Base-by-base conservation (phyloP, 2,888 invertebrate species). In the Gymnoscelis rufifasciata region DNA sequence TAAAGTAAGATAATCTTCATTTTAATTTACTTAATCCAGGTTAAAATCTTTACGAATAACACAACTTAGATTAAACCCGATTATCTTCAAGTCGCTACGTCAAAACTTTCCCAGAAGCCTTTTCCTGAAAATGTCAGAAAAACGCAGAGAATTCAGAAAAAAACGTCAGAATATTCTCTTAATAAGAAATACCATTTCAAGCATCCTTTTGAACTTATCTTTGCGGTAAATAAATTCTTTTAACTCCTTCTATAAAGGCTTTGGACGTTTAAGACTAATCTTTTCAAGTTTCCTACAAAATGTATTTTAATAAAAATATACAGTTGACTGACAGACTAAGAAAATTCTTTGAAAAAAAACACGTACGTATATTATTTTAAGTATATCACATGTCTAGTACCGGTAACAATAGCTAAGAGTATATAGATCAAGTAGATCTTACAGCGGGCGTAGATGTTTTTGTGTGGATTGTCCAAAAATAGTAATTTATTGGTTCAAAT, bases 201-300 rank as follows among this genome's bases (percentile, higher is more conserved):
- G 52, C 47, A 48, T 46, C 47, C 53, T 60, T n/a, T 54, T 51
- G 53, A 61, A 54, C 57, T 64, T 64, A 64, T 66, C 62, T 62
- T 61, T 59, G 64, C 47, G 64, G 70, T 66, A 68, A 72, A 66
- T 60, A 72, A 70, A 73, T 68, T 69, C 66, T 64, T 64, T 60
- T 54, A 58, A 64, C 52, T 56, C 42, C 40, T 50, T 35, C 35
- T 45, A 27, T 35, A 47, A 47, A 57, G 44, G 46, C 53, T 54
- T 50, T 41, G 5, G 19, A 19, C 19, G 3, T 19, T 19, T 19
- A 19, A 19, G 19, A 3, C 47, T 43, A 51, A 51, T 47, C 49
- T 52, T 56, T 59, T 54, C 52, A 49, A 52, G 46, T 52, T 51
- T 42, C 47, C 37, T 43, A 38, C 36, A 36, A 43, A 49, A 39